A percentile compares a stretch with the other conserved stretches of the same genome.
Conservation (phyloP, 2,797 vertebrate species). For the Enoplosus armatus region DNA sequence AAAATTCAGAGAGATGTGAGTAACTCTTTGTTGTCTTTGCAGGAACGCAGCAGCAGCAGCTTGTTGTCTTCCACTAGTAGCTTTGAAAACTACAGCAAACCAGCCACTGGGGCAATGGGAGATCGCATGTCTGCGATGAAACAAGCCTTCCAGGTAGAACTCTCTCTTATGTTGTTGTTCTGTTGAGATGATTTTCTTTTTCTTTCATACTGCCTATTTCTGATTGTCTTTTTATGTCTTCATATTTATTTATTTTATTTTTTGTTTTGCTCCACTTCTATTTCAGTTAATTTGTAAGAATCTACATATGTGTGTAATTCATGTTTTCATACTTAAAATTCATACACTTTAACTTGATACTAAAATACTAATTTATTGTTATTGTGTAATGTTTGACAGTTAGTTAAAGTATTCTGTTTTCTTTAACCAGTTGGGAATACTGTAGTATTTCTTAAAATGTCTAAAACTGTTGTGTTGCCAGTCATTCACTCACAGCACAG, state of each 20-base stretch:
- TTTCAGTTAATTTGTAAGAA: background rate
- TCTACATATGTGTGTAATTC: background rate
- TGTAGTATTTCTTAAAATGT: background rate
- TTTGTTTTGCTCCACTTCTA: background rate
- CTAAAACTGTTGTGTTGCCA: too few species aligned
- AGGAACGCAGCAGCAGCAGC: slow-evolving; percentile 89
- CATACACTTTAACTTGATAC: background rate
- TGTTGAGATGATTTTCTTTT: too few species aligned
- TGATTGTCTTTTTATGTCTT: background rate
- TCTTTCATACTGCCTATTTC: background rate
- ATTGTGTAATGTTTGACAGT: background rate
- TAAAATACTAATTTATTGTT: background rate
- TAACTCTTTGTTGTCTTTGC: slow-evolving; percentile 22
- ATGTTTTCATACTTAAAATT: background rate
- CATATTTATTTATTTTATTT: background rate
- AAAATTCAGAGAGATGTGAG: background rate
- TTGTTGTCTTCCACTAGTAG: slow-evolving; percentile 87
- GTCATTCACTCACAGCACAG: too few species aligned
- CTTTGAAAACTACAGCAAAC: slow-evolving; percentile 92
- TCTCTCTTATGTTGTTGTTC: background rate
- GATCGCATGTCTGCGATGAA: slow-evolving; percentile 97
- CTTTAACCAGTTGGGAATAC: background rate
- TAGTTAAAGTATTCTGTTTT: background rate
- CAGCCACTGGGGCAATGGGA: slow-evolving; percentile 94
- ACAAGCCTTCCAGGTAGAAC: slow-evolving; percentile 94